These are phyloP conservation scores for Neosalanx taihuensis DNA, from an alignment of 2,797 vertebrate genomes.

Conservation along the genomic window DNA sequence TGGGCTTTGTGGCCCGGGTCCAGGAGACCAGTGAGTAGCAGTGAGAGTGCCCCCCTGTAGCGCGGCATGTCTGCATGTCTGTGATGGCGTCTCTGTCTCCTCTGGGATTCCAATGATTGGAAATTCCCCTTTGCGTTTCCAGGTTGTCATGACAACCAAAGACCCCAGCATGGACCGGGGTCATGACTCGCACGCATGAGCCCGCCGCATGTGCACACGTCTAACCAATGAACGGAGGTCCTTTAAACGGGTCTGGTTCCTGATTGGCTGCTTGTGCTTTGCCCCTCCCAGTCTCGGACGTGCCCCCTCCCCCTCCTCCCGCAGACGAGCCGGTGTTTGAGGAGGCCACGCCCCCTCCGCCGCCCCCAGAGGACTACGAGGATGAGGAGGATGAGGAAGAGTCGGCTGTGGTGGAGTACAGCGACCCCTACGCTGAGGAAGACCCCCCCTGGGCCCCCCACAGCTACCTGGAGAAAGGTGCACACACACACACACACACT, in stretches of 20 bases:
- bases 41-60: no score
- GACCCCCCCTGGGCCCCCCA: slow-evolving; percentile 96
- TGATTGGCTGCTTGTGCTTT: slow-evolving; percentile 12
- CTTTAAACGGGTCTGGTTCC: neutral
- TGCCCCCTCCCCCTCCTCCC: slow-evolving; percentile 89
- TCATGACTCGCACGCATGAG: slow-evolving; percentile 25
- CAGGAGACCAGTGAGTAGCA: slow-evolving; percentile 98
- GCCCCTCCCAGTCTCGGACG: slow-evolving; percentile 82
- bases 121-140: neutral
- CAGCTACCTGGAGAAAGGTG: slow-evolving; percentile 93
- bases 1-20: slow-evolving; percentile 99
- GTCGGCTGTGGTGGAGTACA: slow-evolving; percentile 97
- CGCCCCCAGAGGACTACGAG: slow-evolving; percentile 90
- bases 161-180: slow-evolving; percentile 65
- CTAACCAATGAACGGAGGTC: neutral
- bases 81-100: slow-evolving; percentile 6
- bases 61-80: neutral
- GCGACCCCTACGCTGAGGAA: slow-evolving; percentile 96
- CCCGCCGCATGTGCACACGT: neutral
- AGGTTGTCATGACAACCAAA: slow-evolving; percentile 61
- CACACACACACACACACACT: neutral
- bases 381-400: slow-evolving; percentile 91
- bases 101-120: neutral
- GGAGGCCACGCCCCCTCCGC: slow-evolving; percentile 87
- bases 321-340: slow-evolving; percentile 86